Conservation (phyloP, 2,113 vertebrate genomes). For the Chaetodon auriga region DNA sequence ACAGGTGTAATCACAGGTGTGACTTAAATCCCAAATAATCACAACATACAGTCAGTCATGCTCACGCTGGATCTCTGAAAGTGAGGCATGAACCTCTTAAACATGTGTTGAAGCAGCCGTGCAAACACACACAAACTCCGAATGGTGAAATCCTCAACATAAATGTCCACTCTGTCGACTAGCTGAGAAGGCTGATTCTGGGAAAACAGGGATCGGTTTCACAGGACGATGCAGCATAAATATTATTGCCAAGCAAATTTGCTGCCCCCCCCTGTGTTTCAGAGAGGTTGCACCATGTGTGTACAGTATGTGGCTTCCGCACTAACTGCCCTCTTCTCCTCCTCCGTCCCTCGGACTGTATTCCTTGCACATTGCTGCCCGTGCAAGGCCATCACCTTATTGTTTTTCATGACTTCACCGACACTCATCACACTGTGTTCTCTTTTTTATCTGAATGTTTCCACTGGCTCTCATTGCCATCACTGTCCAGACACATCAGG, state of each 20-base stretch:
- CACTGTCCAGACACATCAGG: slow-evolving; percentile 48
- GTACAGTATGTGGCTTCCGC: slow-evolving; percentile 13
- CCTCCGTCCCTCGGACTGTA: background rate
- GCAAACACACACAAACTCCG: background rate
- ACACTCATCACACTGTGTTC: slow-evolving; percentile 28
- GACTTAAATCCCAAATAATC: background rate
- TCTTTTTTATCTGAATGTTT: slow-evolving; percentile 52
- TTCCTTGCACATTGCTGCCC: background rate
- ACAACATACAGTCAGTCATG: background rate
- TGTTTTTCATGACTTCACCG: slow-evolving; percentile 10
- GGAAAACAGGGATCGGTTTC: slow-evolving; percentile 37
- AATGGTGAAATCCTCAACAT: background rate
- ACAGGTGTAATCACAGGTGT: slow-evolving; percentile 12
- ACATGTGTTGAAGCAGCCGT: slow-evolving; percentile 14
- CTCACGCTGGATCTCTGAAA: background rate
- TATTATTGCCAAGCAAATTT: background rate
- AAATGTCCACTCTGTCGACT: slow-evolving; percentile 31
- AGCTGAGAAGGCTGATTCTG: slow-evolving; percentile 20
- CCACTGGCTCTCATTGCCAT: slow-evolving; percentile 19
- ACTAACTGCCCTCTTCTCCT: background rate
- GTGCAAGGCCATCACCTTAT: slow-evolving; percentile 31
- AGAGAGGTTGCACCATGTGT: slow-evolving; percentile 18
- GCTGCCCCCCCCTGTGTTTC: background rate
- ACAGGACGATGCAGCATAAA: background rate
- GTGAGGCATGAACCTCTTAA: background rate